phyloP scores from a whole-genome alignment of 2,797 vertebrate species.

The Tragopan temminckii region DNA sequence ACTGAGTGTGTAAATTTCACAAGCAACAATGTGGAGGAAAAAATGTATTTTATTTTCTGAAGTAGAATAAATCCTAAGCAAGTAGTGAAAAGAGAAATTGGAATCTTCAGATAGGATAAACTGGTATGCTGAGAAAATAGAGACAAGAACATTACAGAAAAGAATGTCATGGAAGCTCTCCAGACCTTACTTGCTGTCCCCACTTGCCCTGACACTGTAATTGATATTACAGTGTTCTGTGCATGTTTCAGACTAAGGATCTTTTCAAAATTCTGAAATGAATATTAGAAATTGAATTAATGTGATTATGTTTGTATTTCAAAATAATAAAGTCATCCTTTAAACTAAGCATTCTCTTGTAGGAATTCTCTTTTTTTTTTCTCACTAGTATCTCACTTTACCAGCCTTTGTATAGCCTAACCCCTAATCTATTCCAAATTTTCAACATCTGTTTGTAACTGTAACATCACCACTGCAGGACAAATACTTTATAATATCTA shows the following conservation, averaged over 20 bases:
- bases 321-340: neutral
- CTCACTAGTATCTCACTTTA: neutral
- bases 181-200: neutral
- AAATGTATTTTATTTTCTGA: neutral
- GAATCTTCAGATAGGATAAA: neutral
- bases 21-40: neutral
- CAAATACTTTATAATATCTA: neutral
- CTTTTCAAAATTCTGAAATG: neutral
- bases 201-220: neutral
- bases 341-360: neutral
- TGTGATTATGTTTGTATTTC: rapidly evolving
- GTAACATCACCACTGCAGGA: neutral
- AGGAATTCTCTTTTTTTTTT: neutral
- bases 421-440: neutral
- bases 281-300: neutral
- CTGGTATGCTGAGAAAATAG: neutral
- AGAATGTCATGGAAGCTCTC: neutral
- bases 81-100: neutral
- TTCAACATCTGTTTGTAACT: neutral
- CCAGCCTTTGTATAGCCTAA: neutral
- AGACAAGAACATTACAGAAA: neutral
- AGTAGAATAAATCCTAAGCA: neutral
- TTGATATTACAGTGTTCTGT: neutral
- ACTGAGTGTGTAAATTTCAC: neutral
- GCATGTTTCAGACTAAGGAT: neutral